These are phyloP conservation scores for Tamandua tetradactyla DNA, from an alignment of 2,797 vertebrate species.

Conservation along the genomic window DNA sequence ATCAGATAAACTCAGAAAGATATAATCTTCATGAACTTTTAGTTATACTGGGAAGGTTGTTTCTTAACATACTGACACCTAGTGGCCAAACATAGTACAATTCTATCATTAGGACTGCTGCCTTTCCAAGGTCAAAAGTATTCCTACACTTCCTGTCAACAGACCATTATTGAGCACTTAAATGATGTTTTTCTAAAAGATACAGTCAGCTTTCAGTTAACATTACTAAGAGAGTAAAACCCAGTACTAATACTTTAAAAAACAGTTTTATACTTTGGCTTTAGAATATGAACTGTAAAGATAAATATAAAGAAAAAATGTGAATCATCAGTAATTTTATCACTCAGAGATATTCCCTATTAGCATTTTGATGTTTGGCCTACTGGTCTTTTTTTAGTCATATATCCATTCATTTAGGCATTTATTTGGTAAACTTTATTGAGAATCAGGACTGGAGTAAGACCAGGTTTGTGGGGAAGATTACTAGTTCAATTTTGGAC, in stretches of 20 bases:
- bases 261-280: not conserved
- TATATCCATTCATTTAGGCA: not conserved
- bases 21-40: not conserved
- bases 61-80: conserved; percentile 26
- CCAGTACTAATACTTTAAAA: not conserved
- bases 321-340: not conserved
- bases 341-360: not conserved
- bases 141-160: not conserved
- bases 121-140: not conserved
- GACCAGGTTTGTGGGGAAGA: not conserved
- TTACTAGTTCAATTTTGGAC: not conserved
- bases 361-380: not conserved
- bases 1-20: not conserved
- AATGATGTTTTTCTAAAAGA: not conserved
- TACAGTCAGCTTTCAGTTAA: not conserved
- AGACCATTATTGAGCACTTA: not conserved
- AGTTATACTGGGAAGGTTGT: not conserved
- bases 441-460: not conserved
- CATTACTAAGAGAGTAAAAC: not conserved
- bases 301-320: not conserved
- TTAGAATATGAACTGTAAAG: not conserved
- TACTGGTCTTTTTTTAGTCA: not conserved
- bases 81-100: not conserved
- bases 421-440: not conserved
- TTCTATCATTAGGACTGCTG: not conserved